Evolutionary conservation across 2,797 vertebrate species (phyloP).

Genomic region (Rhyacichthys aspro): DNA sequence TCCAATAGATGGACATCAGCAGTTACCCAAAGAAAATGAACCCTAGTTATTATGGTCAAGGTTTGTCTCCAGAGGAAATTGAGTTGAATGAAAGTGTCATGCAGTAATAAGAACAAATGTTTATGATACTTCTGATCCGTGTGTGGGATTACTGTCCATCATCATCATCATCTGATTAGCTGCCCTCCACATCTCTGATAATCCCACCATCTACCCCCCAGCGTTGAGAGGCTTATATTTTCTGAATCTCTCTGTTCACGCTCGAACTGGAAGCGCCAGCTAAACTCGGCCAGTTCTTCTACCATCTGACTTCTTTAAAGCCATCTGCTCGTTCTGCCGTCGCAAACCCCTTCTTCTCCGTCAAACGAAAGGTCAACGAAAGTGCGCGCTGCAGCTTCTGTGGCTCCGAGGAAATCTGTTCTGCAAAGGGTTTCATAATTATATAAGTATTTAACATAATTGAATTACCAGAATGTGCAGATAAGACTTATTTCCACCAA

Average conservation of each 20-base stretch:
- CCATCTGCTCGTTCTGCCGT: background rate
- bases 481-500: no score
- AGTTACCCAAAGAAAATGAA: no score
- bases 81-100: constrained; percentile 1
- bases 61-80: background rate
- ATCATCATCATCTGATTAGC: constrained; percentile 63
- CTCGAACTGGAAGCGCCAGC: constrained; percentile 9
- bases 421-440: no score
- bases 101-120: background rate
- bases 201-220: constrained; percentile 56
- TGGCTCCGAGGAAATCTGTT: no score
- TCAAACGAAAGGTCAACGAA: background rate
- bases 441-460: no score
- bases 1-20: background rate
- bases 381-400: background rate
- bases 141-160: constrained; percentile 16
- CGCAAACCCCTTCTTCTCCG: background rate
- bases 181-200: constrained; percentile 53
- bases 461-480: no score
- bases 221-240: constrained; percentile 62
- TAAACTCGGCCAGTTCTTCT: constrained; percentile 1
- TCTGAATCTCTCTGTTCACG: constrained; percentile 56
- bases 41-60: no score
- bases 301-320: constrained; percentile 21
- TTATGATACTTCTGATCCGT: constrained; percentile 30